phyloP scores from a whole-genome alignment of 2,797 vertebrate genomes.

The Phoeniculus purpureus region DNA sequence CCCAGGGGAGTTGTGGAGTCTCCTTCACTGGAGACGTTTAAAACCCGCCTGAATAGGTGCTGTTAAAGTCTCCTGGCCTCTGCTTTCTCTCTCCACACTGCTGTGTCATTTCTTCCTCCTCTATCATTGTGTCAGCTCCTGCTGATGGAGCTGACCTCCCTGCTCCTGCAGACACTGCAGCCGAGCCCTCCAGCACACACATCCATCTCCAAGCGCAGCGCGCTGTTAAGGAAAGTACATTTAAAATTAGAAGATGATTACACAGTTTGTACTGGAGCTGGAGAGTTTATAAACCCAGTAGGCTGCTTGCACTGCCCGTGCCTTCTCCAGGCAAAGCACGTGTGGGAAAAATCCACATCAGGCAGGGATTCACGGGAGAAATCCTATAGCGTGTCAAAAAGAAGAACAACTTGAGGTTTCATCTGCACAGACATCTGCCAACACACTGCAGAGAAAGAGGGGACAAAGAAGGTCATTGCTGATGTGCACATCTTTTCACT shows the following conservation, averaged over 20 bases:
- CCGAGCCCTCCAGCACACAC: not conserved
- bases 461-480: not conserved
- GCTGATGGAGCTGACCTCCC: slow-evolving; percentile 37
- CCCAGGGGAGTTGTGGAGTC: too few species aligned
- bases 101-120: slow-evolving; percentile 27
- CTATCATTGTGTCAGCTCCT: slow-evolving; percentile 27
- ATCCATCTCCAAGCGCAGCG: not conserved
- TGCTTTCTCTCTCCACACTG: not conserved
- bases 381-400: not conserved
- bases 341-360: not conserved
- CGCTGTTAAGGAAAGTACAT: not conserved
- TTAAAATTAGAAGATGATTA: slow-evolving; percentile 17
- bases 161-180: not conserved
- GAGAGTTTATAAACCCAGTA: not conserved
- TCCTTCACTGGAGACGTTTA: too few species aligned
- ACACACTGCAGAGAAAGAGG: not conserved
- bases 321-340: not conserved
- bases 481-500: not conserved
- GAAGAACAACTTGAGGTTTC: not conserved
- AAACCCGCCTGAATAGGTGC: not conserved
- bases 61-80: not conserved
- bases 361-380: not conserved
- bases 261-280: not conserved
- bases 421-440: not conserved
- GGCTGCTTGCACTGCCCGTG: not conserved